phyloP scores from a whole-genome alignment of 2,797 vertebrate species.

The Calcarius lapponicus region DNA sequence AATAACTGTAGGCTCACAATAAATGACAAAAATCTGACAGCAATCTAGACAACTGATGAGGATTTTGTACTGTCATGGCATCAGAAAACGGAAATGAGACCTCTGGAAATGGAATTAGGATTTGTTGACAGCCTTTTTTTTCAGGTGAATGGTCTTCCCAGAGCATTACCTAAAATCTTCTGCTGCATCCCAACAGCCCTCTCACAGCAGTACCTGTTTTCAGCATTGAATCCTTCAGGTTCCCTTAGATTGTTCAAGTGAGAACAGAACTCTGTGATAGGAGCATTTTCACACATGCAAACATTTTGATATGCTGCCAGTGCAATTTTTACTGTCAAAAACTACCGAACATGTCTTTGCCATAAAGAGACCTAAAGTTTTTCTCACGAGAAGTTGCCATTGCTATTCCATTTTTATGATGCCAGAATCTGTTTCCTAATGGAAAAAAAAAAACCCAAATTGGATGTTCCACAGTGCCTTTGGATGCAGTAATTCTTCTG shows the following conservation, averaged over 20 bases:
- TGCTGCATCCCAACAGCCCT: not conserved
- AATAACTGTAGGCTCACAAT: not conserved
- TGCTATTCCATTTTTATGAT: not conserved
- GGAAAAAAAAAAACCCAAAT: not conserved
- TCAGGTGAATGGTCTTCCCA: not conserved
- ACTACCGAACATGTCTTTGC: not conserved
- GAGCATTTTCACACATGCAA: not conserved
- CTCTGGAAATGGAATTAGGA: not conserved
- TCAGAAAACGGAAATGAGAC: not conserved
- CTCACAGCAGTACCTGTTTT: not conserved
- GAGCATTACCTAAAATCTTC: not conserved
- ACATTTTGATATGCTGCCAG: not conserved
- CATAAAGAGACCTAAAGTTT: not conserved
- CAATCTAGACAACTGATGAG: not conserved
- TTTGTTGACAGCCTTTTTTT: not conserved
- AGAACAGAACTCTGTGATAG: not conserved
- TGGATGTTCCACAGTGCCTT: not conserved
- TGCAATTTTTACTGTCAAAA: constrained; percentile 33
- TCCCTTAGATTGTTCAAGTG: not conserved
- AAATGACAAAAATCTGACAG: not conserved
- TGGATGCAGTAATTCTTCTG: not conserved
- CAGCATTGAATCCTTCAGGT: not conserved
- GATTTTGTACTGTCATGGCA: not conserved
- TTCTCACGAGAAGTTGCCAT: not conserved
- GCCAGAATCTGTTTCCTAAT: not conserved